Evolutionary conservation across 2,888 invertebrate genomes (phyloP), one percentile per base, ranked within the genome.

Genomic region (Eristalis intricaria): DNA sequence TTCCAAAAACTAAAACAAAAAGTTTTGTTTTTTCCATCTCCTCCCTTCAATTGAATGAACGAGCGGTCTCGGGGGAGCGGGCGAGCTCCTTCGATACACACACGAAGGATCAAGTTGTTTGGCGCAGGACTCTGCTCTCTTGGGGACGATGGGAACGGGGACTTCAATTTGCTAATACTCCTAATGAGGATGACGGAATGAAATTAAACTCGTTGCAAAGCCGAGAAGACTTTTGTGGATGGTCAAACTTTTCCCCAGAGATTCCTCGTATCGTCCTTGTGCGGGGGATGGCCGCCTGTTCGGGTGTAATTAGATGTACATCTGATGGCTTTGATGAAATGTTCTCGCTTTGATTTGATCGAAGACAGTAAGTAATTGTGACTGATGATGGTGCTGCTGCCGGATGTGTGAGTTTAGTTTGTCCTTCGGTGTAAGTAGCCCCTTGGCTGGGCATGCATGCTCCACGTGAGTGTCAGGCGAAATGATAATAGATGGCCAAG

Each of bases 161-260:
- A 85, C 66, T 65, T 82, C 69, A 73, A 86, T 74, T 82, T 70
- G 29, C 68, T 73, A 85, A 73, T 73, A 60, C 66, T 66, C 73
- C 74, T 81, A 81, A 86, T 82, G 81, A 85, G 81, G 69, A 82
- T 32, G 74, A 74, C 69, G 77, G 77, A 86, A 86, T 86, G 65
- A 77, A 82, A 86, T 82, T 86, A 74, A 86, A 82, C 69, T 82
- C 74, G 35, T 77, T 35, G 29, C 60, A 58, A 69, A 43, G 43
- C 38, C 13, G 63, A 60, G 15, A 58, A 22, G 68, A 22, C n/a
- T 22, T 63, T 22, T 56, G 38, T 11, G 58, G 19, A 66, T 50
- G 43, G 43, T 26, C 19, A 74, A 80, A 63, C 74, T 70, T 75
- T 26, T 66, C 3, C n/a, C 13, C 65, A 50, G 68, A 13, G 13